Conservation (phyloP, 1,140 invertebrate genomes). For the Pseudomyrmex pallidus region DNA sequence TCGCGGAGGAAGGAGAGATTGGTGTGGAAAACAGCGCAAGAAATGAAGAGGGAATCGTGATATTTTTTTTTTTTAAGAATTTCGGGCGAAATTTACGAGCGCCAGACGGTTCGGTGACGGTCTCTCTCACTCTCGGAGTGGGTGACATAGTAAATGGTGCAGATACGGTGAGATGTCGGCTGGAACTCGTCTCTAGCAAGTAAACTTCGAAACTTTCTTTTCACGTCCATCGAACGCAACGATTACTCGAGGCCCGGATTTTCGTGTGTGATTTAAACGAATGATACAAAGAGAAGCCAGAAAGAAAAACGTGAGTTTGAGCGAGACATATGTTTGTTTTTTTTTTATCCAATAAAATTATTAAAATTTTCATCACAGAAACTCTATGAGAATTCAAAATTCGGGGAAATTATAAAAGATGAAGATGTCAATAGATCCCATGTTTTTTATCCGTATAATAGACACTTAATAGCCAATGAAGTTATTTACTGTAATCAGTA, state of each 20-base stretch:
- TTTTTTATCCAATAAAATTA: too few species aligned
- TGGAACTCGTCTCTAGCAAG: neutral
- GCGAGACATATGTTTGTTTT: too few species aligned
- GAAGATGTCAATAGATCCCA: neutral
- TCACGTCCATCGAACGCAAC: conserved; percentile 25
- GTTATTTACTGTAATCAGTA: neutral
- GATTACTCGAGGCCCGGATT: neutral
- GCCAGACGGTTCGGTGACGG: conserved; percentile 58
- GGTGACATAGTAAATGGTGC: conserved; percentile 42
- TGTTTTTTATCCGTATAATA: neutral
- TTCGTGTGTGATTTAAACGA: neutral
- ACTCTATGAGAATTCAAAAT: too few species aligned
- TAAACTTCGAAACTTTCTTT: conserved; percentile 17
- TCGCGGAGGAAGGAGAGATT: neutral
- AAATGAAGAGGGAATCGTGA: conserved; percentile 58
- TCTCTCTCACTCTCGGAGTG: neutral
- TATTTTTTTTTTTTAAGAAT: conserved; percentile 73
- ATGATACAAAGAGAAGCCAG: neutral
- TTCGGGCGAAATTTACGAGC: conserved; percentile 68
- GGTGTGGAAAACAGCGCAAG: neutral
- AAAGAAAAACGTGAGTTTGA: neutral
- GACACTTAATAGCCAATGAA: neutral
- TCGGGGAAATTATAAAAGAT: neutral
- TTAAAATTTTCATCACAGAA: too few species aligned
- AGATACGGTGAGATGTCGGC: conserved; percentile 36